Conservation (phyloP, 2,888 invertebrate genomes). For the Melitaea athalia region DNA sequence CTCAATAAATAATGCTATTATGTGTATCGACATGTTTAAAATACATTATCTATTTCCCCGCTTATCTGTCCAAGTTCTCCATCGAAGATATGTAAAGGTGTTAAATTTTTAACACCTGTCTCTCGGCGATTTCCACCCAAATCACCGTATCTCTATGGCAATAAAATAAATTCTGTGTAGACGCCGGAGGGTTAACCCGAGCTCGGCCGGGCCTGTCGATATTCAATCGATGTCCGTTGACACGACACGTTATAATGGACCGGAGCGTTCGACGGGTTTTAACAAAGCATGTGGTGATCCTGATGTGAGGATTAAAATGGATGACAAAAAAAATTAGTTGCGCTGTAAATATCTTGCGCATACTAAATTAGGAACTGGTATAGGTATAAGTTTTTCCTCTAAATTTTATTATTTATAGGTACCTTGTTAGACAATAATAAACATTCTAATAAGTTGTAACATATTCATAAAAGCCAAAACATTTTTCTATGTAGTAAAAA, state of each 20-base stretch:
- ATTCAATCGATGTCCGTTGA: slow-evolving; percentile 81
- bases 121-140: slow-evolving; percentile 76
- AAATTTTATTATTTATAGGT: slow-evolving; percentile 4
- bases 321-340: slow-evolving; percentile 65
- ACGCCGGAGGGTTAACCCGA: slow-evolving; percentile 77
- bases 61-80: slow-evolving; percentile 68
- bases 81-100: slow-evolving; percentile 73
- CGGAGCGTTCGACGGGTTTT: slow-evolving; percentile 74
- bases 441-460: neutral
- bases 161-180: slow-evolving; percentile 81
- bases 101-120: slow-evolving; percentile 81
- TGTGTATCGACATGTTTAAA: slow-evolving; percentile 66
- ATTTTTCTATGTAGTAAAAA: neutral
- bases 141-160: slow-evolving; percentile 79
- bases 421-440: neutral
- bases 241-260: slow-evolving; percentile 81
- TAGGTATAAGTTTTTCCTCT: slow-evolving; percentile 38
- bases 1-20: slow-evolving; percentile 56
- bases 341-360: slow-evolving; percentile 64
- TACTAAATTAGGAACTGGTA: slow-evolving; percentile 69
- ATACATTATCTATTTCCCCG: slow-evolving; percentile 72
- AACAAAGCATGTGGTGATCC: slow-evolving; percentile 80
- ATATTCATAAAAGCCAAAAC: neutral
- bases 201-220: slow-evolving; percentile 66
- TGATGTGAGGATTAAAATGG: slow-evolving; percentile 81